These are phyloP conservation scores for Pogonomyrmex californicus DNA, from an alignment of 1,140 invertebrate species.

Conservation along the genomic window DNA sequence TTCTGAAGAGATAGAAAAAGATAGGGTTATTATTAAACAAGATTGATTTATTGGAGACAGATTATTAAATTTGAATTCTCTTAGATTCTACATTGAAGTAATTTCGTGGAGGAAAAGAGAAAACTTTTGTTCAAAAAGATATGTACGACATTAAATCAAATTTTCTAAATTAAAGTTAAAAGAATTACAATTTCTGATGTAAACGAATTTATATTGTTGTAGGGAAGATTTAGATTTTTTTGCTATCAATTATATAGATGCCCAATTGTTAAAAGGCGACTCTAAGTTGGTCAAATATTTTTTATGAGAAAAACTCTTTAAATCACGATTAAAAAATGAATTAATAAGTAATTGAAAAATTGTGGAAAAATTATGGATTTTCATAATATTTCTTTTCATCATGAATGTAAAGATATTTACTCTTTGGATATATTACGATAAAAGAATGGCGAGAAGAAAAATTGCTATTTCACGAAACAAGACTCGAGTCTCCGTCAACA, in stretches of 20 bases:
- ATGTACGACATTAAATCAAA: background rate
- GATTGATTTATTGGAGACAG: slow-evolving; percentile 25
- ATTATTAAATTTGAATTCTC: slow-evolving; percentile 3
- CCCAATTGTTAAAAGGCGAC: background rate
- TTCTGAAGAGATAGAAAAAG: background rate
- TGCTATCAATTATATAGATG: background rate
- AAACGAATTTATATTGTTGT: background rate
- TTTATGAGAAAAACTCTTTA: background rate
- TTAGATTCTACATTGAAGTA: background rate
- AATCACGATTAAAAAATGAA: background rate
- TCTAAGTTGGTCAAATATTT: background rate
- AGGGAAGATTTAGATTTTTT: background rate
- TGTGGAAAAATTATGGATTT: background rate
- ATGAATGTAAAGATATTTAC: background rate
- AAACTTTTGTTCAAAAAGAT: background rate
- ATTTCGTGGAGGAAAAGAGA: background rate
- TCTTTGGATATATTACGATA: background rate
- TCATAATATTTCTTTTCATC: background rate
- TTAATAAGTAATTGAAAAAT: background rate
- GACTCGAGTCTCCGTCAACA: background rate
- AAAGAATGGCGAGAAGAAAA: background rate
- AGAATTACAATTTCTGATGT: background rate
- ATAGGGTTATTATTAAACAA: background rate
- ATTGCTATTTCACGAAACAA: background rate
- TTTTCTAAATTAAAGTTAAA: background rate